These are phyloP conservation scores for Atopsyche davidsoni DNA, from an alignment of 1,140 invertebrate species.

Conservation along the genomic window DNA sequence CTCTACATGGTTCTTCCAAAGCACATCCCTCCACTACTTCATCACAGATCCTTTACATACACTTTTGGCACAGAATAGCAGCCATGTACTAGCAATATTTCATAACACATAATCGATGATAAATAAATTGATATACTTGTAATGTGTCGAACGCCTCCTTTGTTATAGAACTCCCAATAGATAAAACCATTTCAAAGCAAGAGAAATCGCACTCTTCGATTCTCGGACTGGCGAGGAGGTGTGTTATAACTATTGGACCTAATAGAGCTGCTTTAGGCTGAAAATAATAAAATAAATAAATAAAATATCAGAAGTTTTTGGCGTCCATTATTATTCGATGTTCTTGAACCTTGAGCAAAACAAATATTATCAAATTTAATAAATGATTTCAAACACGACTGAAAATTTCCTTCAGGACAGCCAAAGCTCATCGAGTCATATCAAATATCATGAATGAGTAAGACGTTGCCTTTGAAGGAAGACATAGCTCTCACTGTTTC, in stretches of 20 bases:
- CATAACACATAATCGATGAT: background rate
- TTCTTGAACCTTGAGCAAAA: background rate
- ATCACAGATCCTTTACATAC: too few relatives aligned
- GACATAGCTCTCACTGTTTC: background rate
- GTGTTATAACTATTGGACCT: constrained; percentile 5
- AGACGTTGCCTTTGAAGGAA: too few relatives aligned
- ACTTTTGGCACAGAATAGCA: too few relatives aligned
- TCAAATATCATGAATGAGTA: background rate
- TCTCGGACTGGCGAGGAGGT: constrained; percentile 5
- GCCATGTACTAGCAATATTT: too few relatives aligned
- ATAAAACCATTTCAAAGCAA: background rate
- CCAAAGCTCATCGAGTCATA: background rate
- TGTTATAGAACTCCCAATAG: constrained; percentile 13
- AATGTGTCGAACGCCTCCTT: constrained; percentile 8
- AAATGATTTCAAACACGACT: background rate
- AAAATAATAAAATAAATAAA: constrained; percentile 6
- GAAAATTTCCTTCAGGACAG: background rate
- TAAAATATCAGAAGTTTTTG: background rate
- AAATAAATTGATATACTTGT: constrained; percentile 8
- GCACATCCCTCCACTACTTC: too few relatives aligned
- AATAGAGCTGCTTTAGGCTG: constrained; percentile 13
- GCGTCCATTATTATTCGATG: too few relatives aligned
- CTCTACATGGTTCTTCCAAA: too few relatives aligned
- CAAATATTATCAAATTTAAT: background rate
- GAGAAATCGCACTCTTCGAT: constrained; percentile 19